Conservation (phyloP, 2,888 invertebrate species). For the Drosophila mettleri region DNA sequence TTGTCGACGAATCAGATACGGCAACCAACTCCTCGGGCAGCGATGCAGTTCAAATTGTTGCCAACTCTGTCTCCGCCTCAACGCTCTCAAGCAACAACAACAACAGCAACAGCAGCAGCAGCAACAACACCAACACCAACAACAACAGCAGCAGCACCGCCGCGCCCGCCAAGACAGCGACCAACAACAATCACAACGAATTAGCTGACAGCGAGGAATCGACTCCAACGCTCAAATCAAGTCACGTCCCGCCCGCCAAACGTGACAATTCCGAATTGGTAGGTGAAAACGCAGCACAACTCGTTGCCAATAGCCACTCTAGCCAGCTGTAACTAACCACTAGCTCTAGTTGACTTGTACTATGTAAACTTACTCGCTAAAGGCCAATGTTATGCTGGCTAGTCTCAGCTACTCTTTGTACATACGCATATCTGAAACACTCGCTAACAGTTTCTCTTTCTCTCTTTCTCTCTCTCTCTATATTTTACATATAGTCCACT, state of each 20-base stretch:
- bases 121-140: conserved; percentile 45
- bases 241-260: conserved; percentile 12
- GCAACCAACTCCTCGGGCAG: conserved; percentile 60
- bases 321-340: background rate
- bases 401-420: background rate
- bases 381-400: background rate
- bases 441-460: background rate
- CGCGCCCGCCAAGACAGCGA: conserved; percentile 33
- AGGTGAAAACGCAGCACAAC: conserved; percentile 6
- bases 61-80: conserved; percentile 26
- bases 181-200: conserved; percentile 52
- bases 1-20: conserved; percentile 84
- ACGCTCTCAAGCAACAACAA: conserved; percentile 27
- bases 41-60: conserved; percentile 24
- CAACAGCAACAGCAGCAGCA: conserved; percentile 25
- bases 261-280: conserved; percentile 50
- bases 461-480: no score
- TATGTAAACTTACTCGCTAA: background rate
- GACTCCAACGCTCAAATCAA: conserved; percentile 42
- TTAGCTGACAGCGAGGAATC: conserved; percentile 41
- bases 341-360: background rate
- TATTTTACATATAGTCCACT: conserved; percentile 27
- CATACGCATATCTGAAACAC: background rate
- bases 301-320: background rate
- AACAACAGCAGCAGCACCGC: conserved; percentile 39